Conservation (phyloP, 2,797 vertebrate species). For the Xyrichtys novacula region DNA sequence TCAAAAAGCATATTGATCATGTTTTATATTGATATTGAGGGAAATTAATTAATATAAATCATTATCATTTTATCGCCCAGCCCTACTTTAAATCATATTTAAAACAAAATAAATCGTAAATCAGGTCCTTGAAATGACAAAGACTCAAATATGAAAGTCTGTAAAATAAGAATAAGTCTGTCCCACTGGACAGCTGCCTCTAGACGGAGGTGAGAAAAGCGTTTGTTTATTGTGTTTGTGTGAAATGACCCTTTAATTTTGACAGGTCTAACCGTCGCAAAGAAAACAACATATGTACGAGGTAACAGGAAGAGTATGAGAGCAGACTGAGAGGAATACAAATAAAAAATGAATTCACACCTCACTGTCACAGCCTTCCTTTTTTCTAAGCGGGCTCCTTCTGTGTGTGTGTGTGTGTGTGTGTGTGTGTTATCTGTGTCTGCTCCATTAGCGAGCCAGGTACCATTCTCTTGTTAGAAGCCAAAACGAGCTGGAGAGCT, state of each 20-base stretch:
- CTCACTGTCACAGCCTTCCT: conserved; percentile 1
- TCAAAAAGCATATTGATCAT: no score
- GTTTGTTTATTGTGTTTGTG: conserved; percentile 12
- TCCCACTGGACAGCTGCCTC: neutral
- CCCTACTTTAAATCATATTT: no score
- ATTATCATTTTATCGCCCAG: no score
- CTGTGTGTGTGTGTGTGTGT: no score
- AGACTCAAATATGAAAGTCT: neutral
- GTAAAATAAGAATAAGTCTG: neutral
- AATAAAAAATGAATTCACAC: conserved; percentile 32
- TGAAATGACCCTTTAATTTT: conserved; percentile 11
- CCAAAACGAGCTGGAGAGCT: conserved; percentile 66
- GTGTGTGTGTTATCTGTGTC: conserved; percentile 40
- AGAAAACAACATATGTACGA: conserved; percentile 31
- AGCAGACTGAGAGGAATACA: conserved; percentile 18
- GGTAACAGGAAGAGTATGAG: conserved; percentile 15
- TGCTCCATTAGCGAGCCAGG: conserved; percentile 62
- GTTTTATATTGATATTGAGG: no score
- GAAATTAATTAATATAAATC: no score
- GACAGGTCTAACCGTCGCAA: neutral
- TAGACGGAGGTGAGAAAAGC: neutral
- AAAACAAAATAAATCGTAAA: neutral
- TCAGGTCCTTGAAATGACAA: neutral
- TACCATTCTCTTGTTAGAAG: conserved; percentile 63
- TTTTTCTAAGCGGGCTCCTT: conserved; percentile 4